phyloP scores from a whole-genome alignment of 2,113 vertebrate genomes.

The Sapayoa aenigma region DNA sequence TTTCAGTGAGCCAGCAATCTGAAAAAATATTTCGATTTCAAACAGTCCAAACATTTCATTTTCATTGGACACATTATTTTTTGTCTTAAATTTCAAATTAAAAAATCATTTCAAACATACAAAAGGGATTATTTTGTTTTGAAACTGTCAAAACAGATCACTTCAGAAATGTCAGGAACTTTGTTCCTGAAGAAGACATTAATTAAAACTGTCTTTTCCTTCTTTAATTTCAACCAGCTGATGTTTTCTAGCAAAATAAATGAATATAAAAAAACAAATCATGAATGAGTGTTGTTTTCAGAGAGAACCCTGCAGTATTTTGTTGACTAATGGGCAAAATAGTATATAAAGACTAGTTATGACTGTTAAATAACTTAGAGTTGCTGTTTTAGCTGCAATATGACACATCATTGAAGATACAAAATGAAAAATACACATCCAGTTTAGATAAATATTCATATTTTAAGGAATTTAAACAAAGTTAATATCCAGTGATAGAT shows the following conservation, averaged over 20 bases:
- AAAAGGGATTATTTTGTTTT: not conserved
- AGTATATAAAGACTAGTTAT: not conserved
- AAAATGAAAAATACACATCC: not conserved
- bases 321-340: not conserved
- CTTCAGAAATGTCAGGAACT: not conserved
- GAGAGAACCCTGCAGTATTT: not conserved
- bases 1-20: not conserved
- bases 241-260: slow-evolving; percentile 21
- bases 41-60: slow-evolving; percentile 6
- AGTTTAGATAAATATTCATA: not conserved
- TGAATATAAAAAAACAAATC: not conserved
- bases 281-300: not conserved
- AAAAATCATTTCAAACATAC: not conserved
- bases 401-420: not conserved
- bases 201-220: slow-evolving; percentile 16
- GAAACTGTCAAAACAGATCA: not conserved
- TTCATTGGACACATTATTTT: not conserved
- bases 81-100: slow-evolving; percentile 23
- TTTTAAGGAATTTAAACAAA: not conserved
- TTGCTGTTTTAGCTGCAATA: not conserved
- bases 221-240: not conserved
- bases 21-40: not conserved
- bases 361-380: not conserved
- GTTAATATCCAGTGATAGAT: not conserved
- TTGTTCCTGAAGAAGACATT: not conserved